Evolutionary conservation across 2,888 invertebrate species (phyloP).

Genomic region (Yponomeuta sedellus): DNA sequence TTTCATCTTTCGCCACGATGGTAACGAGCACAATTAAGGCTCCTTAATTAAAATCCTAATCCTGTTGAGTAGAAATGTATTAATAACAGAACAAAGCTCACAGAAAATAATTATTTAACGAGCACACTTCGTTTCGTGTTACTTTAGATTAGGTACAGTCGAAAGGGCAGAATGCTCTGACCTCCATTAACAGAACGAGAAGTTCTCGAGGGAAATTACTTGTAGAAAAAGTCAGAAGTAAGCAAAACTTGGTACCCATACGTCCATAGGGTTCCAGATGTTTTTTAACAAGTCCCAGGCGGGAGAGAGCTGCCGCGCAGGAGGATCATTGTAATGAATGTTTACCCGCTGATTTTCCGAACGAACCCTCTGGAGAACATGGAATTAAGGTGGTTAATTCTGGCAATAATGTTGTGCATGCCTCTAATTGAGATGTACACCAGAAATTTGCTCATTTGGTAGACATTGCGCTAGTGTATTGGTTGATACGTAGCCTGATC

Average conservation of each 20-base stretch:
- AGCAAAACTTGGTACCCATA: background rate
- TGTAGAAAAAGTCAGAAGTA: conserved; percentile 18
- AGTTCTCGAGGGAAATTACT: conserved; percentile 22
- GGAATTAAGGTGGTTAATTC: background rate
- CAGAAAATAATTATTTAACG: background rate
- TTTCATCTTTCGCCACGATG: background rate
- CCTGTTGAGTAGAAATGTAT: background rate
- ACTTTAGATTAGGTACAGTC: too few relatives aligned
- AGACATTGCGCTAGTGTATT: too few relatives aligned
- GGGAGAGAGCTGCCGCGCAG: background rate
- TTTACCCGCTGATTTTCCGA: background rate
- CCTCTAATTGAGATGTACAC: too few relatives aligned
- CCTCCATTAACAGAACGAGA: conserved; percentile 16
- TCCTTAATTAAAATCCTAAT: background rate
- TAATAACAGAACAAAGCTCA: background rate
- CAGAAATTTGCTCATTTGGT: too few relatives aligned
- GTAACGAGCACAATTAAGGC: background rate
- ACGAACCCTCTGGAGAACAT: background rate
- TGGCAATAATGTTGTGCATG: background rate
- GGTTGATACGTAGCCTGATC: too few relatives aligned
- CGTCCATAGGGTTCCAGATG: conserved; percentile 3
- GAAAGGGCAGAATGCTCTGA: background rate
- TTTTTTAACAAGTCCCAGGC: background rate
- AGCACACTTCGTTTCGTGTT: background rate
- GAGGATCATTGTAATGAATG: too few relatives aligned